Evolutionary conservation across 2,888 invertebrate genomes (phyloP), one percentile per base, ranked within the genome.

Genomic region (Rhaphigaster nebulosa): DNA sequence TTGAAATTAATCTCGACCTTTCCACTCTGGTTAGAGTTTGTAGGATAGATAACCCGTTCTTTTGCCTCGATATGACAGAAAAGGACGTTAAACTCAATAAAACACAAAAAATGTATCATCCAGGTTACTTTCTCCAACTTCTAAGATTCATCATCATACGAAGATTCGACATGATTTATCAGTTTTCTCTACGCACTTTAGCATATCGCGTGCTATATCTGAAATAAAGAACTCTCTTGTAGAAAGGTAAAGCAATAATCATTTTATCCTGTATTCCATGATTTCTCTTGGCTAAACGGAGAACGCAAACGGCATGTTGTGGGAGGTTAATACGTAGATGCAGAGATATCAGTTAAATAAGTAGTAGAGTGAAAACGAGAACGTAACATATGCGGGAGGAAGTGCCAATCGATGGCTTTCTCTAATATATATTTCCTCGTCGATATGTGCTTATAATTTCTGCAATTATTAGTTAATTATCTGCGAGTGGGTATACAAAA

Each of bases 361-460:
- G 34, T 38, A 38, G 70, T 20, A 38, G 8, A 76, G 70, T 76
- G 70, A 76, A 76, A 76, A 76, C 70, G 38, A 6, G 70, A 38
- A 38, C 38, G 38, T 76, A 76, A 20, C 70, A 76, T 38, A 76
- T 76, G 70, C 70, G 70, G 70, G 70, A 76, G 70, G 70, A 76
- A 76, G 38, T 76, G 23, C 8, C 70, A 76, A 76, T 76, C 65
- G 15, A 65, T 76, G 4, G 70, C 70, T 76, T 76, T 76, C 70
- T 76, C 34, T 76, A 38, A 76, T 76, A 6, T 76, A 34, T 38
- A 29, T 6, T 38, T 76, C 70, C 70, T 38, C 34, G 0, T 34
- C 6, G 34, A 76, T 38, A 34, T 38, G 23, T 76, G 12, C n/a
- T 76, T 18, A 23, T 76, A 20, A 76, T 34, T 38, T 38, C 38